Base-by-base conservation (phyloP, 2,797 vertebrate species). In the Acipenser oxyrinchus region DNA sequence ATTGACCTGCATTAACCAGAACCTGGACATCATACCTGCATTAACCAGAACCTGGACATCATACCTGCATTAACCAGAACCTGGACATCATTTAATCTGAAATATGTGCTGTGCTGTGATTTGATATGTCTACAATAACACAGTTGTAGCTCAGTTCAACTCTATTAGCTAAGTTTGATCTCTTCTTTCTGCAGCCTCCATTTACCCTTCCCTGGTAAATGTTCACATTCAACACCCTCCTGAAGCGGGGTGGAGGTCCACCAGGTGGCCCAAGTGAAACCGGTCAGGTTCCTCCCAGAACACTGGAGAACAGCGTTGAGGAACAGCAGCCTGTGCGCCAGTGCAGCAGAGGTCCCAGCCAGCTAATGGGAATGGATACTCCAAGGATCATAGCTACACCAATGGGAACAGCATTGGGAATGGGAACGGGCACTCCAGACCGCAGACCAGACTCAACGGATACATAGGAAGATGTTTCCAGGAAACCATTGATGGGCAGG, bases 181-280 rank as follows among this genome's bases (percentile, higher is more conserved):
- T 37, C 37, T 69, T 55, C 69, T 82, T 53, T 81, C 78, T n/a
- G 63, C 84, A 98, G 95, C 80, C 68, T 95, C 93, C 1, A 78
- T 92, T 77, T 93, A 93, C 70, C 94, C 94, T 62, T 95, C 95
- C 7, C 75, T 97, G 88, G 95, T 98, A 76, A 96, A 95, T 0
- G 94, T 98, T 71, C 94, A 97, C 74, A 90, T 98, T 68, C 90
- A 91, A 72, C 95, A 97, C 74, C 95, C 95, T 15, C 92, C 93
- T 0, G 94, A 95, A 75, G 92, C 94, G 1, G 90, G 0, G 91
- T 98, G 73, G 93, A 94, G 75, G 80, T 98, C 76, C 95, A 98
- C 77, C 95, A 97, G 81, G 95, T 98, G 70, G 94, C 95, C 13
- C 87, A 92, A 62, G 94, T 98, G 65, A 88, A 89, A 64, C 87